These are phyloP conservation scores for Pollicipes pollicipes DNA, from an alignment of 1,140 invertebrate species.

Conservation along the genomic window DNA sequence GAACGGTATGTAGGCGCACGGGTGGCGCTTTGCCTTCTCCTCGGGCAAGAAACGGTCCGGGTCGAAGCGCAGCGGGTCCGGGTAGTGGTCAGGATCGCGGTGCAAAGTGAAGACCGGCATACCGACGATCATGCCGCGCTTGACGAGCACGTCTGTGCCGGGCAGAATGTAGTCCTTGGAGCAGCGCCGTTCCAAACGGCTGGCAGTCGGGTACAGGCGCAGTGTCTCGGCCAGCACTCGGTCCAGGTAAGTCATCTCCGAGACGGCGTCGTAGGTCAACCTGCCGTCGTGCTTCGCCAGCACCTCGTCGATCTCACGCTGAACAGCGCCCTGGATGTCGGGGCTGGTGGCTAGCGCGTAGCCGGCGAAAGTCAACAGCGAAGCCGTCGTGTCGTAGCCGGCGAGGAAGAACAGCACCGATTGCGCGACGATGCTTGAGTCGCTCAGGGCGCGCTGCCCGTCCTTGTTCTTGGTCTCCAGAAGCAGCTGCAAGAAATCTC, in stretches of 20 bases:
- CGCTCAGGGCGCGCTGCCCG: neutral
- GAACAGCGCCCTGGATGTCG: too few relatives aligned
- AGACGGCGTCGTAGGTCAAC: neutral
- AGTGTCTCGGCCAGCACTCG: slow-evolving; percentile 34
- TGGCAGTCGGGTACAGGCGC: slow-evolving; percentile 40
- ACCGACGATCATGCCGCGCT: slow-evolving; percentile 14
- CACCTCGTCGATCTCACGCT: too few relatives aligned
- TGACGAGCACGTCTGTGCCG: slow-evolving; percentile 18
- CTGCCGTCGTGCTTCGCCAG: neutral
- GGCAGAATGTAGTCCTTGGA: slow-evolving; percentile 37
- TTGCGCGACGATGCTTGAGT: neutral
- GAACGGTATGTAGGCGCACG: slow-evolving; percentile 51
- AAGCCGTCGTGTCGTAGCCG: neutral
- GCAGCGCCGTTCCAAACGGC: slow-evolving; percentile 35
- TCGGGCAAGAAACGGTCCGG: too few relatives aligned
- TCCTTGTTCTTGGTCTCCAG: neutral
- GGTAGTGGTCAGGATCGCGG: slow-evolving; percentile 41
- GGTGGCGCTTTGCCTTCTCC: slow-evolving; percentile 36
- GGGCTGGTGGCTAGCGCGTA: neutral
- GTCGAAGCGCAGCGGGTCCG: slow-evolving; percentile 40
- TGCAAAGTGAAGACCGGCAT: slow-evolving; percentile 33
- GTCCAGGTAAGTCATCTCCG: neutral
- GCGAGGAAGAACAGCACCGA: neutral
- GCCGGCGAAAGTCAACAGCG: neutral
- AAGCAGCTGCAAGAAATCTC: too few relatives aligned